These are phyloP conservation scores for Chouioia cunea DNA, from an alignment of 2,888 invertebrate genomes.

Conservation along the genomic window DNA sequence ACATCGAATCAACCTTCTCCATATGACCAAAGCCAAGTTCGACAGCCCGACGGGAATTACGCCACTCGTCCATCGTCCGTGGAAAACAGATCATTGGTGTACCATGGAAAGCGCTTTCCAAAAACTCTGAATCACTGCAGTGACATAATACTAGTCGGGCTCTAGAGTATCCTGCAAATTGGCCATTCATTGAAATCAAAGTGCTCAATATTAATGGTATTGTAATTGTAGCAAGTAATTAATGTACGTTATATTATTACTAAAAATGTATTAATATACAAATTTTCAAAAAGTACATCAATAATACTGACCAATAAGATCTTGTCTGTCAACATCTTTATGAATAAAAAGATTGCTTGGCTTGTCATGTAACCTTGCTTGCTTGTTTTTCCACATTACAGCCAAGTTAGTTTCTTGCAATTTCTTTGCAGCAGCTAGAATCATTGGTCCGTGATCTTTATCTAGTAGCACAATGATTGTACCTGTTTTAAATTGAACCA, in stretches of 20 bases:
- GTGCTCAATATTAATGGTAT: slow-evolving; percentile 3
- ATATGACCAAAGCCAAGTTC: slow-evolving; percentile 58
- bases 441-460: slow-evolving; percentile 52
- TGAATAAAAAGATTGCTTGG: slow-evolving; percentile 60
- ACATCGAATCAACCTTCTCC: slow-evolving; percentile 48
- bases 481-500: slow-evolving; percentile 61
- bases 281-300: background rate
- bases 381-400: slow-evolving; percentile 60
- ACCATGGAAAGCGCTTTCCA: slow-evolving; percentile 63
- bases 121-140: slow-evolving; percentile 62
- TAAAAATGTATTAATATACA: slow-evolving; percentile 1
- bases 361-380: slow-evolving; percentile 44
- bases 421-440: slow-evolving; percentile 56
- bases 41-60: slow-evolving; percentile 57
- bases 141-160: slow-evolving; percentile 62
- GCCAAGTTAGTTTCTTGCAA: slow-evolving; percentile 60
- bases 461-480: slow-evolving; percentile 59
- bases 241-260: background rate
- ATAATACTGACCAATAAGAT: slow-evolving; percentile 59
- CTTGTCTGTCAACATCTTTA: slow-evolving; percentile 60
- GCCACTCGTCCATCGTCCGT: slow-evolving; percentile 56
- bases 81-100: slow-evolving; percentile 65
- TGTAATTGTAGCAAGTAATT: background rate
- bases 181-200: slow-evolving; percentile 27
- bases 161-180: slow-evolving; percentile 59